Conservation (phyloP, 1,140 invertebrate species). For the Maniola jurtina region DNA sequence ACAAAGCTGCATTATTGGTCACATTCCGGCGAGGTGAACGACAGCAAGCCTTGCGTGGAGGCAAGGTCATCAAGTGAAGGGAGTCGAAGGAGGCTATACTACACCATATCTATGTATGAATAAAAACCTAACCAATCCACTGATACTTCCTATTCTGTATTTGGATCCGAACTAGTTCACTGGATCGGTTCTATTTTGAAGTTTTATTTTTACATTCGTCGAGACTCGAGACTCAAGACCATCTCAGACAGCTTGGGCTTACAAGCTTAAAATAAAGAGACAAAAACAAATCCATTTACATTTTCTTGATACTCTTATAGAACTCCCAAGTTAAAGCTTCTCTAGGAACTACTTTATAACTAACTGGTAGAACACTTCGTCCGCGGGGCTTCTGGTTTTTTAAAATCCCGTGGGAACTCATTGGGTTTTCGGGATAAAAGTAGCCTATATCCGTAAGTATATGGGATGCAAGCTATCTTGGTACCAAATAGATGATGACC, state of each 20-base stretch:
- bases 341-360: neutral
- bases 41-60: slow-evolving; percentile 59
- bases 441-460: no score
- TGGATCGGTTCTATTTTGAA: slow-evolving; percentile 10
- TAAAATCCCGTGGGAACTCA: no score
- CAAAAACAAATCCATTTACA: no score
- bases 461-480: no score
- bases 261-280: neutral
- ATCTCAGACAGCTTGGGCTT: neutral
- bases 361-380: neutral
- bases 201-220: neutral
- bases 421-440: no score
- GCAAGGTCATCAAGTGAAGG: slow-evolving; percentile 70
- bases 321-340: neutral
- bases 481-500: no score
- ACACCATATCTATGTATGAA: slow-evolving; percentile 7
- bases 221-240: neutral
- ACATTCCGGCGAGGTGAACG: slow-evolving; percentile 66
- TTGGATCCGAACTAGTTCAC: slow-evolving; percentile 29
- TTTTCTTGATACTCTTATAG: no score
- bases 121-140: slow-evolving; percentile 20
- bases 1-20: slow-evolving; percentile 57
- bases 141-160: slow-evolving; percentile 40
- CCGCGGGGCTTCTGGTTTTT: no score
- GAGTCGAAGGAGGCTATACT: slow-evolving; percentile 33